Evolutionary conservation across 2,797 vertebrate genomes (phyloP), one percentile per base, ranked within the genome.

Genomic region (Gastrophryne carolinensis): DNA sequence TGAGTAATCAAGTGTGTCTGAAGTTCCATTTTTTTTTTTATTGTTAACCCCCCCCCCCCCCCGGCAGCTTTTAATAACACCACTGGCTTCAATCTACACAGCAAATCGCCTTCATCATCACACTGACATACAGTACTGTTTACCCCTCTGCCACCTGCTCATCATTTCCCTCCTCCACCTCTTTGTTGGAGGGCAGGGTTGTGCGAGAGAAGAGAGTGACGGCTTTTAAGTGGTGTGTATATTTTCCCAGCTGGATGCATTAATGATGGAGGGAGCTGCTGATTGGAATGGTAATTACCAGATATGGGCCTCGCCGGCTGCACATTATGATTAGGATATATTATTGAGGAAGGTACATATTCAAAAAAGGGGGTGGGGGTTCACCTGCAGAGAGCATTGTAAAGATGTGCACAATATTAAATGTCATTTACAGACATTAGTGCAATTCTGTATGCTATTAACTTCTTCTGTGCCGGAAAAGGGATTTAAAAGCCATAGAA

Each of bases 261-360:
- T 82, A 81, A 84, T 76, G 65, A 69, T 70, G 75, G 80, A 85
- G 84, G 72, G 8, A 80, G 61, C 56, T 61, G 77, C 83, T 87
- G 88, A 87, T 88, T 87, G 83, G 85, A 87, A 84, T 80, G 71
- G 85, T 91, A 93, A 93, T 92, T 90, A 88, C 86, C 85, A 80
- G 83, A 80, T 83, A 83, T 81, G 76, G 79, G 83, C 80, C 69
- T 75, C 39, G 78, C 86, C 86, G 89, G 90, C 91, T 88, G 86
- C 81, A 79, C 87, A 87, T 90, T 87, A 83, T 91, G 84, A 89
- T 86, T 79, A 82, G 82, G 82, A 77, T 82, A 84, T 82, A 87
- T 86, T 87, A 89, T 79, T 64, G 83, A 85, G 79, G 79, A 82
- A 83, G 80, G 67, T 78, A 71, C 67, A 65, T 62, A 30, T 30